Base-by-base conservation (phyloP, 2,888 invertebrate species). In the Cheilosia vernalis region DNA sequence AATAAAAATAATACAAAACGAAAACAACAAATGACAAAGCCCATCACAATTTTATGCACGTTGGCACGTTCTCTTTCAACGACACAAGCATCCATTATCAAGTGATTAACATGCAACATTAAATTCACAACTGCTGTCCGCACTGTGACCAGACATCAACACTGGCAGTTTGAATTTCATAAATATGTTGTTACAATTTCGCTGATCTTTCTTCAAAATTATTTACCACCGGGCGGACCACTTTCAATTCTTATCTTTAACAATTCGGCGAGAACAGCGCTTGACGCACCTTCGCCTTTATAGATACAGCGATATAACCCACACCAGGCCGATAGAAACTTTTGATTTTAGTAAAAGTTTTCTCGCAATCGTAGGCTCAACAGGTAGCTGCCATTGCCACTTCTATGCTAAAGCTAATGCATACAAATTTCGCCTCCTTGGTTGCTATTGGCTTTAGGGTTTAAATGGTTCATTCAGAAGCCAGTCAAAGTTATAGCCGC, bases 41-140 rank as follows among this genome's bases (percentile, higher is more conserved):
- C 60, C 37, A 9, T 51, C 24, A 10, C 17, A 51, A 24, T 64
- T 79, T 79, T 79, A 79, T 84, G 58, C 47, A 27, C 27, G 56
- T 56, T 17, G 63, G 44, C 67, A 79, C 78, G 73, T 79, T 83
- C 73, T 47, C 67, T 64, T 30, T 60, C 74, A 69, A 53, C 37
- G 55, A 58, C 74, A 69, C 74, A 67, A 60, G 56, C 64, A 74
- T 64, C 74, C 79, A 84, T 79, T 79, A 79, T 74, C 21, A 44
- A 74, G 74, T 66, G 80, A 84, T 84, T 80, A 84, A 80, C 84
- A 76, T 60, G 73, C 40, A 63, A 73, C 74, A 74, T 79, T 60
- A 80, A 79, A 47, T 42, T 70, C 53, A 51, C 53, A 56, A 69
- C 40, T 58, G 21, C 44, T 61, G 51, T 4, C 4, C 13, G n/a